A percentile compares a stretch with the other conserved stretches of the same genome.
phyloP scores from a whole-genome alignment of 2,888 invertebrate genomes.

The Masnerella sp. region DNA sequence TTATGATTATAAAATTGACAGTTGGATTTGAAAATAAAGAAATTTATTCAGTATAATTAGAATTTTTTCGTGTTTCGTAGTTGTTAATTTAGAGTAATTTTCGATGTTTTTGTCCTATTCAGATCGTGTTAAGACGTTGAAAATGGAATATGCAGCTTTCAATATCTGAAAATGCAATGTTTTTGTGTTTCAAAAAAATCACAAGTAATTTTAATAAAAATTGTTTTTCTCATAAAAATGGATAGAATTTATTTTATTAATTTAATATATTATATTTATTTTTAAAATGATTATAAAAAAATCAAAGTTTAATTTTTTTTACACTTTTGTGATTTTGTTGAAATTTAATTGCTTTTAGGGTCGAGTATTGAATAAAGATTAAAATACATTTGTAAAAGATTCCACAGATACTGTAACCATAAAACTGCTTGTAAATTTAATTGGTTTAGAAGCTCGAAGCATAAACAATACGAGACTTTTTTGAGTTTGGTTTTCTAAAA shows the following conservation, averaged over 20 bases:
- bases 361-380: slow-evolving; percentile 9
- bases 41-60: slow-evolving; percentile 20
- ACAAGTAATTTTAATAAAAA: too few species aligned
- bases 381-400: slow-evolving; percentile 66
- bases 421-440: slow-evolving; percentile 64
- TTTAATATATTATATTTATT: slow-evolving; percentile 4
- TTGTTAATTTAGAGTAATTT: not conserved
- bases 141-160: slow-evolving; percentile 52
- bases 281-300: not conserved
- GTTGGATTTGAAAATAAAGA: slow-evolving; percentile 35
- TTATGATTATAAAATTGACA: slow-evolving; percentile 35
- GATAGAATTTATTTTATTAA: not conserved
- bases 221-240: not conserved
- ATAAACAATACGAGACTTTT: slow-evolving; percentile 64
- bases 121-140: slow-evolving; percentile 38
- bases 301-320: slow-evolving; percentile 9
- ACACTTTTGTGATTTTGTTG: too few species aligned
- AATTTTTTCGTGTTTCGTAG: not conserved
- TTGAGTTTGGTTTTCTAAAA: slow-evolving; percentile 53
- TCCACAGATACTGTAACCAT: slow-evolving; percentile 66
- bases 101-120: slow-evolving; percentile 9
- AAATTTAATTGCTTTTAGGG: too few species aligned
- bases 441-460: slow-evolving; percentile 62
- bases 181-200: too few species aligned
- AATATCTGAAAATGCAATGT: slow-evolving; percentile 56